These are phyloP conservation scores for Drosophila helvetica DNA, from an alignment of 2,888 invertebrate genomes.

Conservation along the genomic window DNA sequence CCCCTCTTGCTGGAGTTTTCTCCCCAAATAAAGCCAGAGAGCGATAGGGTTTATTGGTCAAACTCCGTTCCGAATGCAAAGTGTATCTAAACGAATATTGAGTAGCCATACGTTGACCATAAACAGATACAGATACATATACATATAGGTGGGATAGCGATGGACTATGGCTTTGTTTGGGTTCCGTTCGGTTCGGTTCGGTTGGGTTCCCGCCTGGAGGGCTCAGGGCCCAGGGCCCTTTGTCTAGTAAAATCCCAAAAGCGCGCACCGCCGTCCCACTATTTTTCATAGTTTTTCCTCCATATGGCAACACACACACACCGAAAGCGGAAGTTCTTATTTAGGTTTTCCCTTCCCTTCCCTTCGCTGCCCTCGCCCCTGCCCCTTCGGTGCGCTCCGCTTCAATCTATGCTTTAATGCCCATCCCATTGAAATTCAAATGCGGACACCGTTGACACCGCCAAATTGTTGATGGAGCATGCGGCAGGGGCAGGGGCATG, in stretches of 20 bases:
- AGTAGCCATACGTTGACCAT: constrained; percentile 34
- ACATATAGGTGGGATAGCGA: background rate
- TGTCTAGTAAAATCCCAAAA: constrained; percentile 43
- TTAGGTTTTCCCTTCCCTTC: constrained; percentile 41
- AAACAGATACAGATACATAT: background rate
- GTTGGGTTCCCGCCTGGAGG: constrained; percentile 24
- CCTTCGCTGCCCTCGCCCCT: background rate
- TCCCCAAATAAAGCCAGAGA: constrained; percentile 53
- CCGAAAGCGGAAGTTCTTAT: constrained; percentile 70
- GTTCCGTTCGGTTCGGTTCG: constrained; percentile 16
- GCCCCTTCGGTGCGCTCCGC: constrained; percentile 19
- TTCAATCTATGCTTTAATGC: constrained; percentile 46
- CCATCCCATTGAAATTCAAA: constrained; percentile 71
- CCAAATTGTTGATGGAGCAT: constrained; percentile 33
- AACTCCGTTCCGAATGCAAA: constrained; percentile 47
- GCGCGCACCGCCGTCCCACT: constrained; percentile 11
- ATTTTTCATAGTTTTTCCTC: constrained; percentile 6
- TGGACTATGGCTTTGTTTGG: constrained; percentile 19
- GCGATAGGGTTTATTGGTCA: constrained; percentile 36
- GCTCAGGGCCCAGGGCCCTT: constrained; percentile 39
- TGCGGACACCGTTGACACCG: constrained; percentile 45
- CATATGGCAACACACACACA: constrained; percentile 38
- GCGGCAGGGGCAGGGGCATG: constrained; percentile 5
- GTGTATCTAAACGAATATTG: constrained; percentile 51
- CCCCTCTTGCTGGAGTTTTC: constrained; percentile 36